A percentile compares a stretch with the other conserved stretches of the same genome.
phyloP scores from a whole-genome alignment of 1,140 invertebrate genomes.

The Zaprionus tsacasi region DNA sequence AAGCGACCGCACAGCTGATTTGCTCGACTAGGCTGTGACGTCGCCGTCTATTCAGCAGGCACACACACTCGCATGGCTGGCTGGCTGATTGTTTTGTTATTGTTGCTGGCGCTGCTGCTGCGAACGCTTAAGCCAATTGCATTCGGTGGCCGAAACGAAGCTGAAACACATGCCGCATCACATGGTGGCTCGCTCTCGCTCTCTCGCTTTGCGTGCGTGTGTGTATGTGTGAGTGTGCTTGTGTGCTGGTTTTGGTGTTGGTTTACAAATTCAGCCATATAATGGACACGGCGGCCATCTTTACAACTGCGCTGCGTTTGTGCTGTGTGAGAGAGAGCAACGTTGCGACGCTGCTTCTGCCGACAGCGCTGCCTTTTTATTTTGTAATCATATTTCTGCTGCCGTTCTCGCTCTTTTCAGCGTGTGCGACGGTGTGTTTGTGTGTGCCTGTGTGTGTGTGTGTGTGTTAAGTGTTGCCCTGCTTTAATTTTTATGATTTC shows the following conservation, averaged over 20 bases:
- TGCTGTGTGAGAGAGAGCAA: conserved; percentile 40
- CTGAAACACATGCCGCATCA: conserved; percentile 51
- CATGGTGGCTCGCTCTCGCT: conserved; percentile 41
- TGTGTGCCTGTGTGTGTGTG: conserved; percentile 7
- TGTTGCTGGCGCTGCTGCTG: conserved; percentile 54
- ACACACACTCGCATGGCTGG: conserved; percentile 12
- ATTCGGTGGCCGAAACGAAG: conserved; percentile 61
- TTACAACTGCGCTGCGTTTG: conserved; percentile 62
- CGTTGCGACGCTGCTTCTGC: conserved; percentile 1
- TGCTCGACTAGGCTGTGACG: conserved; percentile 55
- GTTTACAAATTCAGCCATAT: conserved; percentile 73
- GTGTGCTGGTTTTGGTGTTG: conserved; percentile 43
- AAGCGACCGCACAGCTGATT: conserved; percentile 63
- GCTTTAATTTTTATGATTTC: conserved; percentile 77
- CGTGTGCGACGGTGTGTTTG: conserved; percentile 16
- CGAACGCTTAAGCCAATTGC: conserved; percentile 71
- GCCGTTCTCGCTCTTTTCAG: conserved; percentile 45
- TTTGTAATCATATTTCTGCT: conserved; percentile 69
- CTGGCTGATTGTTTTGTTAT: conserved; percentile 45
- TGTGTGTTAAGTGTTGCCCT: conserved; percentile 62
- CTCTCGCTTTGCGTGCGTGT: conserved; percentile 10
- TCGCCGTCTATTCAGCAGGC: conserved; percentile 58
- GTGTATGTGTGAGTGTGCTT: conserved; percentile 41
- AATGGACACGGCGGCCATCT: conserved; percentile 73
- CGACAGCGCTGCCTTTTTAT: conserved; percentile 54